These are phyloP conservation scores for Eurytoma adleriae DNA, from an alignment of 2,888 invertebrate species.

Conservation along the genomic window DNA sequence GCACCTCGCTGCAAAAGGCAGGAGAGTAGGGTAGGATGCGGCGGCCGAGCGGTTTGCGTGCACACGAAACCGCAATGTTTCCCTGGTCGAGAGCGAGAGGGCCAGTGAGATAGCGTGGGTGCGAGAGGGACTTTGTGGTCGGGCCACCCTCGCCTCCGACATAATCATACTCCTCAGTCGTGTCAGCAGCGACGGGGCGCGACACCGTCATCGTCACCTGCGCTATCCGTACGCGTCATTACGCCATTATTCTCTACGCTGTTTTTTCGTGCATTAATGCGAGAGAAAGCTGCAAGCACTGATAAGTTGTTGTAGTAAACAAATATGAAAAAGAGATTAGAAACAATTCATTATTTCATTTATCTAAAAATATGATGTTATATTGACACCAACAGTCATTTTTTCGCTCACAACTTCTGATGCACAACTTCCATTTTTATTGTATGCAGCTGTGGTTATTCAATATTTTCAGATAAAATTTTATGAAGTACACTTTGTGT, in stretches of 20 bases:
- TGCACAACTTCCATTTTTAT: no score
- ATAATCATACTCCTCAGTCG: slow-evolving; percentile 18
- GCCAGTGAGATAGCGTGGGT: background rate
- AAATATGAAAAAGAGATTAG: no score
- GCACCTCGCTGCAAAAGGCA: slow-evolving; percentile 7
- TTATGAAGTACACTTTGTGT: no score
- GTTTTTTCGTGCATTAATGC: background rate
- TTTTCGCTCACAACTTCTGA: no score
- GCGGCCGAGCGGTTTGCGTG: background rate
- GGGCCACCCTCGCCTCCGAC: slow-evolving; percentile 9
- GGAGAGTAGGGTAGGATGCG: background rate
- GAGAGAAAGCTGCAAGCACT: background rate
- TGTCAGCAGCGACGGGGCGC: slow-evolving; percentile 4
- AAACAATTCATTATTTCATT: no score
- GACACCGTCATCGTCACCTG: slow-evolving; percentile 5
- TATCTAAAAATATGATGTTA: no score
- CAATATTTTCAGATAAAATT: no score
- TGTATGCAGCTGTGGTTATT: no score
- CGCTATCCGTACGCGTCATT: background rate
- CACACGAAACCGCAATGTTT: slow-evolving; percentile 50
- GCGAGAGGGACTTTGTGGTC: background rate
- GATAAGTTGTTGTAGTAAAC: background rate
- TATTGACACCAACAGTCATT: no score
- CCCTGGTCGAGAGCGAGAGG: slow-evolving; percentile 24
- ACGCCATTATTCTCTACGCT: background rate